Conservation (phyloP, 2,113 vertebrate species). For the Galbula dea region DNA sequence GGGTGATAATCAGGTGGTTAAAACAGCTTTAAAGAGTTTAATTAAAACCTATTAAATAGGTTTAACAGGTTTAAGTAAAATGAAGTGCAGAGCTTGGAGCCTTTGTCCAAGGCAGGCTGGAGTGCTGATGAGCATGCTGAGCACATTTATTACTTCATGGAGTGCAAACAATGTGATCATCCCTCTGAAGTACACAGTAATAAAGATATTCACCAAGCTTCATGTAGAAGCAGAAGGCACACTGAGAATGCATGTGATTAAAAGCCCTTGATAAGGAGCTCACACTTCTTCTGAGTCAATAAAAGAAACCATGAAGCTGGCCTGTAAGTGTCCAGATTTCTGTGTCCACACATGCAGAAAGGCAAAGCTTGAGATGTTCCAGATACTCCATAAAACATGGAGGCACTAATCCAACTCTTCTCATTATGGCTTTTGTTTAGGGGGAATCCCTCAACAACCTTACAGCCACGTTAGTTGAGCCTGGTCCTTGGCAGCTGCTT, state of each 20-base stretch:
- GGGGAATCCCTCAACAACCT: background rate
- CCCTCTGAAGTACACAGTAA: background rate
- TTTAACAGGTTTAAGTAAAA: conserved; percentile 44
- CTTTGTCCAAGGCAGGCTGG: background rate
- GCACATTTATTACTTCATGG: conserved; percentile 4
- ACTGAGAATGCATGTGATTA: background rate
- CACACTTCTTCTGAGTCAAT: background rate
- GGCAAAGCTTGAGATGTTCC: background rate
- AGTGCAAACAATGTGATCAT: background rate
- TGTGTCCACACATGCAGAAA: background rate
- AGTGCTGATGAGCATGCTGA: conserved; percentile 24
- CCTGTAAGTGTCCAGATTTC: background rate
- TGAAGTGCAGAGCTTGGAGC: background rate
- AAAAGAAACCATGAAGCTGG: background rate
- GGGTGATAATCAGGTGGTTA: background rate
- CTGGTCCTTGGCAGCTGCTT: background rate
- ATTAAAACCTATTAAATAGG: conserved; percentile 38
- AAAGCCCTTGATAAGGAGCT: background rate
- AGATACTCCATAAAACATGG: accelerated
- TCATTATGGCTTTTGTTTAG: background rate
- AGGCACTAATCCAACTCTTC: background rate
- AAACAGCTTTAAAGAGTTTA: conserved; percentile 23
- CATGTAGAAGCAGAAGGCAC: background rate
- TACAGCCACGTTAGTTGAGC: background rate
- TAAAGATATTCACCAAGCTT: background rate